A percentile compares a stretch with the other conserved stretches of the same genome.
These are phyloP conservation scores for Ophion ellenae DNA, from an alignment of 2,888 invertebrate species.

Conservation along the genomic window DNA sequence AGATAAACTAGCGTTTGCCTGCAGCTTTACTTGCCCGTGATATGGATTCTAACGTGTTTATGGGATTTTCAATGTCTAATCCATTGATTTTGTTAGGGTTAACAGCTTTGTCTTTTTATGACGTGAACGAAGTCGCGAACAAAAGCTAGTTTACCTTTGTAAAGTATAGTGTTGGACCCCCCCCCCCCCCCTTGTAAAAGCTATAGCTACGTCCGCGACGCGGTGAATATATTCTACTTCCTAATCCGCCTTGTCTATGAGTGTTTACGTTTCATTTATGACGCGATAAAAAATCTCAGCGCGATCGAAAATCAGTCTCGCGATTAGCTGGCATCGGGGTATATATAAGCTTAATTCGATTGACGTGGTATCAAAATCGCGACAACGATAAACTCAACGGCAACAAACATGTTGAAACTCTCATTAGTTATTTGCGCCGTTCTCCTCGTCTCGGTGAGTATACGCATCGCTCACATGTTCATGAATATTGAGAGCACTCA, in stretches of 20 bases:
- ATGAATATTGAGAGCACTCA: neutral
- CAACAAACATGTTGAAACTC: neutral
- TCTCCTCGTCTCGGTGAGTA: neutral
- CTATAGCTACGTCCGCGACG: too few species aligned
- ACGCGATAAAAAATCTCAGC: neutral
- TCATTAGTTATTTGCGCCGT: neutral
- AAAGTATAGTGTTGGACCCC: too few species aligned
- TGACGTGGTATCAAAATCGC: neutral
- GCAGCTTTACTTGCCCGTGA: too few species aligned
- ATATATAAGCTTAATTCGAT: neutral
- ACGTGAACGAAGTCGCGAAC: too few species aligned
- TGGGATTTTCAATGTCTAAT: too few species aligned
- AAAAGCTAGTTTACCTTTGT: too few species aligned
- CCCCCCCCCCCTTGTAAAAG: too few species aligned
- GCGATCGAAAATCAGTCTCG: neutral
- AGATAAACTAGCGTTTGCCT: too few species aligned
- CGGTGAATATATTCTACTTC: neutral
- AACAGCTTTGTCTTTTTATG: too few species aligned
- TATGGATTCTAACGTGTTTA: too few species aligned
- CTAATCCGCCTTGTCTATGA: neutral
- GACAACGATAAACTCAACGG: neutral
- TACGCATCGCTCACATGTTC: neutral
- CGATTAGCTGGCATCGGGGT: neutral
- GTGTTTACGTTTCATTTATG: neutral
- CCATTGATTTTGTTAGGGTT: too few species aligned